A percentile compares a stretch with the other conserved stretches of the same genome.
Evolutionary conservation across 1,140 invertebrate species (phyloP).

Genomic region (Sinonovacula constricta): DNA sequence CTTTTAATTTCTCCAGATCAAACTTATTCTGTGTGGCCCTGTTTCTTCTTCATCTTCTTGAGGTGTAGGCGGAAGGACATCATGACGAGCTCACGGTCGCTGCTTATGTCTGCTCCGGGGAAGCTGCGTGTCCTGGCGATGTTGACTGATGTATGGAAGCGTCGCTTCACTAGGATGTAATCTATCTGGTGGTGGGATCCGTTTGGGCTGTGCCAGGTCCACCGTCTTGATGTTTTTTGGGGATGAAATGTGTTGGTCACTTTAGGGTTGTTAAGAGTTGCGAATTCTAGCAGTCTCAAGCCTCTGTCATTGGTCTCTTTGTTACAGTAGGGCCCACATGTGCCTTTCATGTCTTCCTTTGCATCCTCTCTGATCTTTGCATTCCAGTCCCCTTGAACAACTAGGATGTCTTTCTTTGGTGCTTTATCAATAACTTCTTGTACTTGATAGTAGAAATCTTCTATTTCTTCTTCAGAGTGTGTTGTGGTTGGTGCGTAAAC

Average conservation of each 20-base stretch:
- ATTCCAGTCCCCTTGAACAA: conserved; percentile 55
- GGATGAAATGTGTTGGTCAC: conserved; percentile 4
- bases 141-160: conserved; percentile 55
- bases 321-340: too few relatives aligned
- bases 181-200: conserved; percentile 49
- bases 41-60: too few relatives aligned
- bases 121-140: conserved; percentile 51
- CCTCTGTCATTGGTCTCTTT: background rate
- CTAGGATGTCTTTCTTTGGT: conserved; percentile 44
- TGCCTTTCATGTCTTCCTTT: conserved; percentile 28
- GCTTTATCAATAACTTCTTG: conserved; percentile 10
- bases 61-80: too few relatives aligned
- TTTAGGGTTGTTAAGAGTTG: conserved; percentile 1
- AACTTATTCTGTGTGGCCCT: background rate
- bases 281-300: conserved; percentile 32
- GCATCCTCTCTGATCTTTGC: conserved; percentile 53
- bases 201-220: conserved; percentile 19
- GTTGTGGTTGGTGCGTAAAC: too few relatives aligned
- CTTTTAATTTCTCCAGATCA: conserved; percentile 20
- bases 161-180: conserved; percentile 32
- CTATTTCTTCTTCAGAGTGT: conserved; percentile 22
- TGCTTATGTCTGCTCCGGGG: conserved; percentile 51
- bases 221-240: too few relatives aligned
- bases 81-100: too few relatives aligned
- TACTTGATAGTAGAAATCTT: conserved; percentile 12